Conservation (phyloP, 2,113 vertebrate genomes). For the Morone chrysops region DNA sequence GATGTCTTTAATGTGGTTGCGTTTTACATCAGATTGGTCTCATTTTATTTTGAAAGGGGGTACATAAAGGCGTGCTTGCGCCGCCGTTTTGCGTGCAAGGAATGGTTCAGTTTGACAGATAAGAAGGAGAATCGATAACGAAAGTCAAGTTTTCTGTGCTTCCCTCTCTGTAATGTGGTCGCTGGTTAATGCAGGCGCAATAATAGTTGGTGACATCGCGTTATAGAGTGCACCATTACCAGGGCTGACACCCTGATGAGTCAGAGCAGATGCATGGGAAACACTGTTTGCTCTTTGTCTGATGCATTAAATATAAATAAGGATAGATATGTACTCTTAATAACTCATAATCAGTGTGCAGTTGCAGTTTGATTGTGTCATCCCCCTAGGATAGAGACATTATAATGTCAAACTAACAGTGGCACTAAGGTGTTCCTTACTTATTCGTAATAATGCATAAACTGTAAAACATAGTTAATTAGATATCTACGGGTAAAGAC, state of each 20-base stretch:
- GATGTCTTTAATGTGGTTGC: neutral
- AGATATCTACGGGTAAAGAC: neutral
- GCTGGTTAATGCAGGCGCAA: neutral
- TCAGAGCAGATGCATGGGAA: slow-evolving; percentile 21
- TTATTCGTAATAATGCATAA: no score
- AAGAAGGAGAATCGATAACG: neutral
- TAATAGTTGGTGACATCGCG: no score
- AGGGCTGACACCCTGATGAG: slow-evolving; percentile 16
- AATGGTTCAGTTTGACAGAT: neutral
- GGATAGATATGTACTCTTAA: neutral
- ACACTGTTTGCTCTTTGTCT: neutral
- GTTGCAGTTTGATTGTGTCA: neutral
- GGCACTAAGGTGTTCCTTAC: neutral
- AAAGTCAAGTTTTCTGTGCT: neutral
- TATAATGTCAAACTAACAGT: no score
- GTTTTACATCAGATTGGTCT: fast-evolving
- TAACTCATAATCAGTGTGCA: no score
- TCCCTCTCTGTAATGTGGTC: neutral
- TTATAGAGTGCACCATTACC: neutral
- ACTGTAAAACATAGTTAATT: neutral
- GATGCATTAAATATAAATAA: neutral
- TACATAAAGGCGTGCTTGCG: no score
- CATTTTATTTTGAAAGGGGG: neutral
- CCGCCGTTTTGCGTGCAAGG: neutral
- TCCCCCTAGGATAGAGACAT: no score